Percentiles rank a stretch among this genome's conserved stretches.
Evolutionary conservation across 2,797 vertebrate genomes (phyloP).

Genomic region (Hylomyscus alleni): DNA sequence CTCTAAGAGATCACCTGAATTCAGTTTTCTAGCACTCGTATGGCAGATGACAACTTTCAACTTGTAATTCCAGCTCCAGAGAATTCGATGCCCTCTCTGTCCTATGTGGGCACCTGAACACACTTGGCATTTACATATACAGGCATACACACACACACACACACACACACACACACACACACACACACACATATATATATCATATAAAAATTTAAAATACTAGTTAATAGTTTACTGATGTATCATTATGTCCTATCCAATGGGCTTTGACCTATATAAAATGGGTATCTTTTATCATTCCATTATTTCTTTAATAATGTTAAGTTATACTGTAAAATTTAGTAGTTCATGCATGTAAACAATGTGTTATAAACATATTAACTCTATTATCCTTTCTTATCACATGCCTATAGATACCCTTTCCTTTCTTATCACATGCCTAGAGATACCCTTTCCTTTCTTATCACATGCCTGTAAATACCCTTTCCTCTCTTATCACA

Average conservation of each 20-base stretch:
- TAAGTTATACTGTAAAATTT: not conserved
- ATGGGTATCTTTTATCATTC: not conserved
- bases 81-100: not conserved
- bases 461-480: no score
- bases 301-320: not conserved
- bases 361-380: not conserved
- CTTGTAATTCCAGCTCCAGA: not conserved
- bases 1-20: not conserved
- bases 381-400: not conserved
- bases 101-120: not conserved
- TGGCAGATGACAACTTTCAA: not conserved
- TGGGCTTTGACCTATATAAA: slow-evolving; percentile 4
- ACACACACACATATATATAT: no score
- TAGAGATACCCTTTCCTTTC: no score
- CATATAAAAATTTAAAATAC: not conserved
- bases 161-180: not conserved
- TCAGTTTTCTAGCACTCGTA: not conserved
- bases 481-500: no score
- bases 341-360: not conserved
- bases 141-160: not conserved
- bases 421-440: no score
- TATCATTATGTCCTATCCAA: not conserved
- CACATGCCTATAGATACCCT: no score
- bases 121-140: not conserved
- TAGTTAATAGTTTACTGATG: not conserved